Base-by-base conservation (phyloP, 2,797 vertebrate genomes). In the Melanotaenia trifasciata region DNA sequence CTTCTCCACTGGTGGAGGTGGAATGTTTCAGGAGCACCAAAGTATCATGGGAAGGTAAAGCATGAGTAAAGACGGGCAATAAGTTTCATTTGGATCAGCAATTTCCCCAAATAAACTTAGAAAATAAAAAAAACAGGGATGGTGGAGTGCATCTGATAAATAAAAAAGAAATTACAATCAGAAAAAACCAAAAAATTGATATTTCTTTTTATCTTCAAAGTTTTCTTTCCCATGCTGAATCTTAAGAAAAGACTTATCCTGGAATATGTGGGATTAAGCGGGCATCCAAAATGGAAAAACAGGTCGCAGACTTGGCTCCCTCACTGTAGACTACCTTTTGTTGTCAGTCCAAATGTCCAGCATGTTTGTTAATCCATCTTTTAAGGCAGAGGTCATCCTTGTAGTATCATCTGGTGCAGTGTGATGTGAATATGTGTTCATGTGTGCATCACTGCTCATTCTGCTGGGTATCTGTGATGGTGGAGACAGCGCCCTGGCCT, bases 401-500 rank as follows among this genome's bases (percentile, higher is more conserved):
- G 26, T 5, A 7, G 22, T 24, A 61, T 74, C 69, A 0, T n/a
- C 11, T 69, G 58, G 51, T 32, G 22, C 20, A 20, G 50, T 12
- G n/a, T 13, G 13, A 3, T 56, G 6, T 28, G 12, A 56, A 16
- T n/a, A 26, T 53, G 32, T 0, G 18, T 43, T 40, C 38, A 40
- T 40, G 16, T 45, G 40, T 45, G 40, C 35, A 80, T 99, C 96
- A 99, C 94, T 98, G 97, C 92, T 99, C 97, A 0, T 92, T 97
- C 93, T 97, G 96, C 83, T 98, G 97, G 22, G 96, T 95, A 76
- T 99, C 98, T 88, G 96, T 93, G 79, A 95, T 91, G 6, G 96
- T 83, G n/a, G 96, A 96, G 65, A 97, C 96, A 0, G 96, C 95
- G 1, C 97, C 97, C 72, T 99, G 98, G 79, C 97, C 97, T 84